Conservation (phyloP, 1,140 invertebrate genomes). For the Pogonomyrmex californicus region DNA sequence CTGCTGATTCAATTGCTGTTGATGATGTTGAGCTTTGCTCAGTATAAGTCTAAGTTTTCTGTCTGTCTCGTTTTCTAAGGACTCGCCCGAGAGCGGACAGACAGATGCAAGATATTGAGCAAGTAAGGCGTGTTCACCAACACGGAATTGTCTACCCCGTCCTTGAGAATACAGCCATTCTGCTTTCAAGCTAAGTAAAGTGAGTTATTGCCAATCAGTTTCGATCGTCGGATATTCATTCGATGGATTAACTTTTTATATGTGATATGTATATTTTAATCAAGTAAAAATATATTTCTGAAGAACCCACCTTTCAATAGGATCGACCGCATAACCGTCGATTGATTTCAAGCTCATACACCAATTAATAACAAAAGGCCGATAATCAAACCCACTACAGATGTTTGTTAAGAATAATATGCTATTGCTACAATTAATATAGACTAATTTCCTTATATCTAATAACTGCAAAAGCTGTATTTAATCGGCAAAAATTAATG, state of each 20-base stretch:
- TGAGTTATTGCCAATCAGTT: conserved; percentile 66
- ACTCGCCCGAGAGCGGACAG: conserved; percentile 92
- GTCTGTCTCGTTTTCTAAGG: conserved; percentile 94
- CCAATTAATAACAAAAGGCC: conserved; percentile 97
- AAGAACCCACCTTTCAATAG: conserved; percentile 93
- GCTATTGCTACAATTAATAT: conserved; percentile 64
- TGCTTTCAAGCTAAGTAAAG: conserved; percentile 92
- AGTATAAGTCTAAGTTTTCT: conserved; percentile 94
- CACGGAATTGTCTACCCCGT: conserved; percentile 94
- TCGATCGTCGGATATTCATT: conserved; percentile 11
- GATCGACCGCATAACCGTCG: conserved; percentile 95
- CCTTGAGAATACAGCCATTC: conserved; percentile 98
- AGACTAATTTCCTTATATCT: conserved; percentile 56
- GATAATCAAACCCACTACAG: conserved; percentile 95
- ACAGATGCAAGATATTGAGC: conserved; percentile 93
- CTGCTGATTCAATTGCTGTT: conserved; percentile 92
- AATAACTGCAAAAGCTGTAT: conserved; percentile 39
- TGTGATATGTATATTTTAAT: background rate
- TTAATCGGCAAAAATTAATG: conserved; percentile 31
- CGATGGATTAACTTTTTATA: conserved; percentile 13
- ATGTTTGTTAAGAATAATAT: conserved; percentile 85
- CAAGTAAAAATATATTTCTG: conserved; percentile 26
- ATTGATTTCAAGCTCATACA: conserved; percentile 95
- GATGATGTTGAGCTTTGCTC: conserved; percentile 96
- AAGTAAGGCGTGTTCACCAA: conserved; percentile 94